A percentile compares a stretch with the other conserved stretches of the same genome.
Conservation (phyloP, 1,140 invertebrate genomes). For the Drosophila orosa region DNA sequence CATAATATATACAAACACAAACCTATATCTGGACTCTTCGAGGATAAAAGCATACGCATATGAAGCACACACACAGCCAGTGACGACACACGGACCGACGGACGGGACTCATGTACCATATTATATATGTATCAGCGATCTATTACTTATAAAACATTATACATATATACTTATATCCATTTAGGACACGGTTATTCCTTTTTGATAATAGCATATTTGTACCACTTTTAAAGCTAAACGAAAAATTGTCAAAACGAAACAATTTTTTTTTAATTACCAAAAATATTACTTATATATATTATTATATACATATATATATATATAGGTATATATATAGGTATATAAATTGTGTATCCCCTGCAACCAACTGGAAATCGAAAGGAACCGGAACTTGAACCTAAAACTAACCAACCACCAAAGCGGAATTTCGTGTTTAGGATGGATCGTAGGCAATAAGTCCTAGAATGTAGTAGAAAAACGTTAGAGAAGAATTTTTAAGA, state of each 20-base stretch:
- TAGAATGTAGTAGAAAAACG: constrained; percentile 48
- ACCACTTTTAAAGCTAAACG: constrained; percentile 44
- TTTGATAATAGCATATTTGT: constrained; percentile 78
- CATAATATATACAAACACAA: constrained; percentile 49
- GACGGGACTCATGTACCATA: constrained; percentile 38
- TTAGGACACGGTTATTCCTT: constrained; percentile 61
- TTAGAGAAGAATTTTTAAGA: constrained; percentile 47
- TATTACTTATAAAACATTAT: constrained; percentile 47
- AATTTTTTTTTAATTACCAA: constrained; percentile 38
- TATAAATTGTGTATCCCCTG: constrained; percentile 20
- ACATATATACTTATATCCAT: constrained; percentile 50
- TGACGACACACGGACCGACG: constrained; percentile 19
- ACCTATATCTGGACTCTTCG: constrained; percentile 19
- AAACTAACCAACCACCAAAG: constrained; percentile 33
- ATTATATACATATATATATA: neutral
- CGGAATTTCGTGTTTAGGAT: constrained; percentile 9
- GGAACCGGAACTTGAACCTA: constrained; percentile 25
- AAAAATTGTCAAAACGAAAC: constrained; percentile 50
- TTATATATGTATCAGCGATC: constrained; percentile 46
- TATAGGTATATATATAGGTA: constrained; percentile 12
- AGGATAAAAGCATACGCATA: constrained; percentile 6
- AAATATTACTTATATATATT: constrained; percentile 22
- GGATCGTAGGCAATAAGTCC: constrained; percentile 33
- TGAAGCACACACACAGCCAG: constrained; percentile 14
- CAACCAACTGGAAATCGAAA: constrained; percentile 27